Conservation (phyloP, 2,888 invertebrate genomes). For the Celastrina argiolus region DNA sequence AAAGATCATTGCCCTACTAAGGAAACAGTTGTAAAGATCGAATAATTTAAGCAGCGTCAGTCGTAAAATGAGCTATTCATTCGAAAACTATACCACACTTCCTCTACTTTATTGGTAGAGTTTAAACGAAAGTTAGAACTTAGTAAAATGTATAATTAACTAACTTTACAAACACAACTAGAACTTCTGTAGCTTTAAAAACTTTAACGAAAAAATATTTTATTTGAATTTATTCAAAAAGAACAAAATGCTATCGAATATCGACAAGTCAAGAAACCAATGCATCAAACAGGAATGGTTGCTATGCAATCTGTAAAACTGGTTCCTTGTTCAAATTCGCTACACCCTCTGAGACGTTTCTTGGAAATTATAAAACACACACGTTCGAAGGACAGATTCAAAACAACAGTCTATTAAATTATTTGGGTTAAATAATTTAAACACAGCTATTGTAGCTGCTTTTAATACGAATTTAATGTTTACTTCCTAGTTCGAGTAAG, state of each 20-base stretch:
- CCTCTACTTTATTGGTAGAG: background rate
- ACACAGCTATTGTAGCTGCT: background rate
- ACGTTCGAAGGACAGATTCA: background rate
- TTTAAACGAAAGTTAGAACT: background rate
- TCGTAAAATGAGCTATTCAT: constrained; percentile 23
- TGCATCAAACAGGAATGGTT: constrained; percentile 41
- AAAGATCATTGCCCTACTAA: background rate
- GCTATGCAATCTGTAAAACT: constrained; percentile 45
- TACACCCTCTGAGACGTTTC: constrained; percentile 16
- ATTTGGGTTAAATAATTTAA: background rate
- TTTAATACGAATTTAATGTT: background rate
- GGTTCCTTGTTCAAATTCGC: constrained; percentile 19
- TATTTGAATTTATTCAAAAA: background rate
- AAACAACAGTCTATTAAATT: background rate
- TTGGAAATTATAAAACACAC: constrained; percentile 15
- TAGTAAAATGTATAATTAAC: background rate
- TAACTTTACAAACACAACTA: background rate
- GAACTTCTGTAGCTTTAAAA: background rate
- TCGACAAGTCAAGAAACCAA: constrained; percentile 11
- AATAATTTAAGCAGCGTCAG: constrained; percentile 13
- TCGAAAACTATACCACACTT: constrained; percentile 20
- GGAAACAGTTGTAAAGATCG: constrained; percentile 5
- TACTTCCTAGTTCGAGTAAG: background rate
- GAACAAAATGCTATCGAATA: background rate
- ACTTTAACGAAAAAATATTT: background rate